These are phyloP conservation scores for Drosophila oshimai DNA, from an alignment of 1,140 invertebrate genomes.

Conservation along the genomic window DNA sequence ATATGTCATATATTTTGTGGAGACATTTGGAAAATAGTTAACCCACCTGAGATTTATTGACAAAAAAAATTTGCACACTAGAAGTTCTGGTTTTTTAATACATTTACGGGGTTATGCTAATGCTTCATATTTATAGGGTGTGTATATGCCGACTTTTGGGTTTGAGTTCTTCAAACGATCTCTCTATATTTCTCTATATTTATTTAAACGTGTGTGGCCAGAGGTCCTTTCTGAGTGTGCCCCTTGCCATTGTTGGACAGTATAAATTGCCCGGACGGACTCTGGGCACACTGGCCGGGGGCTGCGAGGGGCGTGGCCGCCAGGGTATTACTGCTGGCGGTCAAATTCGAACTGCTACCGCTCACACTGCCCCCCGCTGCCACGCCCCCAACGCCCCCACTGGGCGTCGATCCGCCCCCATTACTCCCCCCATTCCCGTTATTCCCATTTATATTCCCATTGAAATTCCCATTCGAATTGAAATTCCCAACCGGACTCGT, in stretches of 20 bases:
- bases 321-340: conserved; percentile 77
- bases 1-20: not conserved
- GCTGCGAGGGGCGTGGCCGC: conserved; percentile 71
- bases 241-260: conserved; percentile 80
- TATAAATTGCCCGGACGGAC: conserved; percentile 82
- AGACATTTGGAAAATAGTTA: not conserved
- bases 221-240: conserved; percentile 71
- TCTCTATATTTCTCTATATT: not conserved
- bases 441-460: no score
- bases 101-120: conserved; percentile 31
- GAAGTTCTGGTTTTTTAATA: conserved; percentile 37
- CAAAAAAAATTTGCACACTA: conserved; percentile 31
- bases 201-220: conserved; percentile 81
- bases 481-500: conserved; percentile 24
- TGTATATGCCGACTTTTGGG: not conserved
- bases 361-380: conserved; percentile 60
- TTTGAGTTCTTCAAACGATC: not conserved
- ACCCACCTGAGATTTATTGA: not conserved
- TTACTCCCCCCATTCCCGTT: not conserved
- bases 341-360: conserved; percentile 79
- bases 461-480: conserved; percentile 1
- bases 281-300: conserved; percentile 62
- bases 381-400: not conserved
- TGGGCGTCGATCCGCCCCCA: not conserved
- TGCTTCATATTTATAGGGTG: conserved; percentile 12